phyloP scores from a whole-genome alignment of 2,888 invertebrate species.

The Limnephilus rhombicus region DNA sequence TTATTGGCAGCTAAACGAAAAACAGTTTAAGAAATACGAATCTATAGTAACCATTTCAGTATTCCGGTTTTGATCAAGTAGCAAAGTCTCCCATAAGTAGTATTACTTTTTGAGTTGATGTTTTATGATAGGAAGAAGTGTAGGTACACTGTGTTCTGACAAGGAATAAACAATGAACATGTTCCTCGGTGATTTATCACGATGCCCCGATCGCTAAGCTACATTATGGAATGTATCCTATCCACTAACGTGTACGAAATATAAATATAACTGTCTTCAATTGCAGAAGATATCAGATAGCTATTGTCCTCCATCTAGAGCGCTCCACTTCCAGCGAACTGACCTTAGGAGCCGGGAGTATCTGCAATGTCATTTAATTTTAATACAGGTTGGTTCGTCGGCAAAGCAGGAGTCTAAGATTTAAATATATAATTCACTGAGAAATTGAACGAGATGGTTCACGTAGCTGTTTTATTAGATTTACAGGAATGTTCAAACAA shows the following conservation, averaged over 20 bases:
- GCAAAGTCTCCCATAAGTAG: neutral
- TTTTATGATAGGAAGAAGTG: neutral
- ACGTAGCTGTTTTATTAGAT: neutral
- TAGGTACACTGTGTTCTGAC: neutral
- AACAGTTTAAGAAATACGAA: neutral
- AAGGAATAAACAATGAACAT: constrained; percentile 8
- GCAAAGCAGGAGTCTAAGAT: neutral
- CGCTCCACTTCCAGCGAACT: neutral
- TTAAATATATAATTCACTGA: neutral
- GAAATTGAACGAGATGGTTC: neutral
- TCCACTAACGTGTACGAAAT: neutral
- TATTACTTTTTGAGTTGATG: neutral
- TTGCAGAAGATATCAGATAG: neutral
- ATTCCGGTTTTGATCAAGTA: neutral
- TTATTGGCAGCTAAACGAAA: neutral
- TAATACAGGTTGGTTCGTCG: neutral
- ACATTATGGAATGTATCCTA: constrained; percentile 1
- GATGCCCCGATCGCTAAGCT: neutral
- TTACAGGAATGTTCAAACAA: neutral
- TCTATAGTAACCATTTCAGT: neutral
- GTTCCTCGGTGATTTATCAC: neutral
- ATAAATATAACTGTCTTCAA: constrained; percentile 1
- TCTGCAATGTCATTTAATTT: neutral
- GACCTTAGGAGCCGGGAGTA: neutral
- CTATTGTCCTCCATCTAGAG: neutral